Conservation (phyloP, 1,140 invertebrate species). For the Penaeus chinensis region DNA sequence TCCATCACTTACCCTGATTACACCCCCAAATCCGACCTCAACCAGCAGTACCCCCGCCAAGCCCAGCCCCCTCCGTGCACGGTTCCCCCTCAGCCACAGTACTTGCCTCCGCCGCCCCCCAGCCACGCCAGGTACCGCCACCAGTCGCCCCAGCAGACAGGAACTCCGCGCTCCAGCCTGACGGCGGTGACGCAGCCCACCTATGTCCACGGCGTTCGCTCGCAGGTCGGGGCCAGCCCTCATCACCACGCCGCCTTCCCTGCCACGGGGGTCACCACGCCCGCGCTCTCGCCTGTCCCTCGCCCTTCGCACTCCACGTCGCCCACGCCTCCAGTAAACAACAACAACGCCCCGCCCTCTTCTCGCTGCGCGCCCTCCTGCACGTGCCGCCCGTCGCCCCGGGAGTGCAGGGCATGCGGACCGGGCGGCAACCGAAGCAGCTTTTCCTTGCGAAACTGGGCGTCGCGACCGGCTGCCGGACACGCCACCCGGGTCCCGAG, state of each 20-base stretch:
- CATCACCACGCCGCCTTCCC: conserved; percentile 5
- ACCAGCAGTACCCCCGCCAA: background rate
- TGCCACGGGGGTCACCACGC: conserved; percentile 9
- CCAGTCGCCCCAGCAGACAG: conserved; percentile 13
- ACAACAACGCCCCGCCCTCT: conserved; percentile 30
- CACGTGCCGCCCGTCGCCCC: conserved; percentile 39
- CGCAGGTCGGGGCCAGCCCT: conserved; percentile 25
- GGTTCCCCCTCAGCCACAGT: conserved; percentile 49
- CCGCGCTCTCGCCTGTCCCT: conserved; percentile 34
- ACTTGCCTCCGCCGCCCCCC: conserved; percentile 47
- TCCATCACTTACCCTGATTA: conserved; percentile 57
- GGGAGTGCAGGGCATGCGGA: conserved; percentile 46
- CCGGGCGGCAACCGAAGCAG: conserved; percentile 6
- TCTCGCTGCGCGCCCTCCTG: conserved; percentile 22
- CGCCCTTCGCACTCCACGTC: conserved; percentile 27
- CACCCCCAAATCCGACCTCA: conserved; percentile 1
- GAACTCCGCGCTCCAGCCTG: conserved; percentile 10
- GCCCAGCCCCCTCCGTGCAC: conserved; percentile 16
- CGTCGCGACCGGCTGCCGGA: conserved; percentile 18
- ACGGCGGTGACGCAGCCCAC: conserved; percentile 37
- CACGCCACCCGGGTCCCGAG: conserved; percentile 13
- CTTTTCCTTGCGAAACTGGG: conserved; percentile 5
- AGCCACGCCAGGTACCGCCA: conserved; percentile 36
- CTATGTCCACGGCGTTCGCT: conserved; percentile 38
- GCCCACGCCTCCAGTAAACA: conserved; percentile 12